Evolutionary conservation across 2,888 invertebrate genomes (phyloP).

Genomic region (Lithophane leautieri): DNA sequence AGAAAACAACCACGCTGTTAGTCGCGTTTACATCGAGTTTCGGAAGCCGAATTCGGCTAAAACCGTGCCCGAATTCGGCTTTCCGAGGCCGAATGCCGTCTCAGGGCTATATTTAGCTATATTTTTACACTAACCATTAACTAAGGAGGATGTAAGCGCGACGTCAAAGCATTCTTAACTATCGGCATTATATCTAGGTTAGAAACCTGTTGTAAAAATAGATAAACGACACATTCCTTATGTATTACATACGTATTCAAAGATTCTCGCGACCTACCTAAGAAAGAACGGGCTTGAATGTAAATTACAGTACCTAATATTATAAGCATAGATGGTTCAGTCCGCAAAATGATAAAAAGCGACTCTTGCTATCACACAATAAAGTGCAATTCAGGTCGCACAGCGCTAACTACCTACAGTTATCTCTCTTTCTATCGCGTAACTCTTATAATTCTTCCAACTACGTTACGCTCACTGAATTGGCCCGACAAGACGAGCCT

Average conservation of each 20-base stretch:
- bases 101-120: conserved; percentile 47
- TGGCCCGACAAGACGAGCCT: too few species aligned
- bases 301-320: not conserved
- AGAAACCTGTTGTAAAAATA: conserved; percentile 62
- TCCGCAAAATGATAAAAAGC: too few species aligned
- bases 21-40: conserved; percentile 66
- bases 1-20: conserved; percentile 75
- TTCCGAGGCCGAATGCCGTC: conserved; percentile 48
- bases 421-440: too few species aligned
- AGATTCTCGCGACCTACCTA: conserved; percentile 1
- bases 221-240: conserved; percentile 50
- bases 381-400: too few species aligned
- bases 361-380: too few species aligned
- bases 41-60: conserved; percentile 44
- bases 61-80: conserved; percentile 46
- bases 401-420: too few species aligned
- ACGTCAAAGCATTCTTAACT: conserved; percentile 61
- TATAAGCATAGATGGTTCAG: too few species aligned
- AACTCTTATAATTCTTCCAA: too few species aligned
- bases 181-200: conserved; percentile 61
- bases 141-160: conserved; percentile 61
- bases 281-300: not conserved
- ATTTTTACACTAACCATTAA: conserved; percentile 63
- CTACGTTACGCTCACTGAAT: too few species aligned
- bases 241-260: conserved; percentile 33